phyloP scores from a whole-genome alignment of 2,888 invertebrate species.

The Mythimna albipuncta region DNA sequence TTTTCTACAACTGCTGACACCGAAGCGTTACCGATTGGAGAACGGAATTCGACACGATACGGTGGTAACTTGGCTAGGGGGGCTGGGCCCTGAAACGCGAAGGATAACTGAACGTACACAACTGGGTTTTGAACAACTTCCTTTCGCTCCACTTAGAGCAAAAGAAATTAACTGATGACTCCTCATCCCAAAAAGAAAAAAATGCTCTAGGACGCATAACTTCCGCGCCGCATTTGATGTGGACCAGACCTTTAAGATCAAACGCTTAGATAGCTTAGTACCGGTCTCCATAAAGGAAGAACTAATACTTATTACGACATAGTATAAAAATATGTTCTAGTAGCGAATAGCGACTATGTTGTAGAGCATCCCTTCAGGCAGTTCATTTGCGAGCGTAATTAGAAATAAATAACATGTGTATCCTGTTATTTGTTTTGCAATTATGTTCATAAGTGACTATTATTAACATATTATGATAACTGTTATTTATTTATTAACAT shows the following conservation, averaged over 20 bases:
- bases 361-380: slow-evolving; percentile 32
- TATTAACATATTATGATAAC: slow-evolving; percentile 23
- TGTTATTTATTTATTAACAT: slow-evolving; percentile 16
- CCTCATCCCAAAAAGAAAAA: too few relatives aligned
- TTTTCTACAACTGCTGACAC: too few relatives aligned
- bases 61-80: too few relatives aligned
- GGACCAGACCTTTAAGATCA: not conserved
- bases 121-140: too few relatives aligned
- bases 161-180: too few relatives aligned
- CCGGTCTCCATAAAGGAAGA: slow-evolving; percentile 33
- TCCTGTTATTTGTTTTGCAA: slow-evolving; percentile 21
- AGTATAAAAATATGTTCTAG: slow-evolving; percentile 34
- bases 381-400: slow-evolving; percentile 33
- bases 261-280: slow-evolving; percentile 19
- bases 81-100: too few relatives aligned
- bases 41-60: too few relatives aligned
- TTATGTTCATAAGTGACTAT: slow-evolving; percentile 20
- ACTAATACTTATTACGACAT: slow-evolving; percentile 13
- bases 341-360: slow-evolving; percentile 29
- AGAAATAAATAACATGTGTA: slow-evolving; percentile 24
- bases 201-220: not conserved
- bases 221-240: slow-evolving; percentile 14
- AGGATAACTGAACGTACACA: too few relatives aligned
- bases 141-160: too few relatives aligned
- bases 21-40: too few relatives aligned